A percentile compares a stretch with the other conserved stretches of the same genome.
Evolutionary conservation across 2,888 invertebrate species (phyloP).

Genomic region (Phrixothrix hirtus): DNA sequence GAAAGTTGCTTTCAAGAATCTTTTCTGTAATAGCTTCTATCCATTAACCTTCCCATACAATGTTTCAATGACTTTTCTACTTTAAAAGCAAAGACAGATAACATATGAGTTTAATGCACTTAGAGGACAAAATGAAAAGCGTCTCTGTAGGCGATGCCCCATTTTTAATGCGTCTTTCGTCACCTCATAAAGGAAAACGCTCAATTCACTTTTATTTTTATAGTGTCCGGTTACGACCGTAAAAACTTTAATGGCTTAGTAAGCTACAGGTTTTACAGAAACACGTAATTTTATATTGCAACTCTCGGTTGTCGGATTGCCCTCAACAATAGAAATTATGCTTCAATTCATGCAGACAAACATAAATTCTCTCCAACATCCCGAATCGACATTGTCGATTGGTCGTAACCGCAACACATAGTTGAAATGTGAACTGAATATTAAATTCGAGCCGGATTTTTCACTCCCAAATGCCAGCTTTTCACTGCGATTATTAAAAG

Average conservation of each 20-base stretch:
- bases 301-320: slow-evolving; percentile 7
- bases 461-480: too few species aligned
- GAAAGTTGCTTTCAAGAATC: background rate
- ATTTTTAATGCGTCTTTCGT: slow-evolving; percentile 8
- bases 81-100: background rate
- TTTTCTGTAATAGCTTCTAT: background rate
- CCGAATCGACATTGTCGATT: slow-evolving; percentile 17
- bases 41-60: background rate
- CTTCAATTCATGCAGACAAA: slow-evolving; percentile 8
- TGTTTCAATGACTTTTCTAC: background rate
- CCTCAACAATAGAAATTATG: slow-evolving; percentile 17
- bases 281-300: slow-evolving; percentile 11
- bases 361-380: slow-evolving; percentile 8
- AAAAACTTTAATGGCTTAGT: slow-evolving; percentile 12
- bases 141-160: background rate
- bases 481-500: too few species aligned
- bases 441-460: slow-evolving; percentile 4
- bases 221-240: slow-evolving; percentile 13
- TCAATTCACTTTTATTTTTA: slow-evolving; percentile 25
- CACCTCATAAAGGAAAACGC: slow-evolving; percentile 10
- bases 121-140: background rate
- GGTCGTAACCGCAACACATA: slow-evolving; percentile 22
- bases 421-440: slow-evolving; percentile 22
- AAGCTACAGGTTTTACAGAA: slow-evolving; percentile 12
- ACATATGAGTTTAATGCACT: background rate